These are phyloP conservation scores for Lasioglossum pauxillum DNA, from an alignment of 2,888 invertebrate species.

Conservation along the genomic window DNA sequence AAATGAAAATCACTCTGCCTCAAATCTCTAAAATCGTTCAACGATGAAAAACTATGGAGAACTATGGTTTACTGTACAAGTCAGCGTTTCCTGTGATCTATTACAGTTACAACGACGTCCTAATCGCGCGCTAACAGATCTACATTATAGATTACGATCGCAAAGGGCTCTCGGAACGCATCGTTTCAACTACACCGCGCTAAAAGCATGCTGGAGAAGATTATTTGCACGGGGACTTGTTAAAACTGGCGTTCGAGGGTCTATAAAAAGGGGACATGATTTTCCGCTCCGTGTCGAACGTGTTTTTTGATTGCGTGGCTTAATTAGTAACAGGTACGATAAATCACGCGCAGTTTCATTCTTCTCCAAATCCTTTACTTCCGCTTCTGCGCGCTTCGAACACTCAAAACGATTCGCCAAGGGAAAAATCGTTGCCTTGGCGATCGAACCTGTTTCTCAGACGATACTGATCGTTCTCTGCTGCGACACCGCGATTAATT, in stretches of 20 bases:
- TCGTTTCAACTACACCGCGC: not conserved
- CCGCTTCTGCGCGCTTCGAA: not conserved
- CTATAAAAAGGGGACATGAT: not conserved
- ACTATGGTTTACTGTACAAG: not conserved
- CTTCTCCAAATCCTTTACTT: conserved; percentile 18
- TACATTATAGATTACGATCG: not conserved
- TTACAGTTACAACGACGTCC: not conserved
- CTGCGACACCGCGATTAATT: not conserved
- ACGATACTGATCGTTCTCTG: not conserved
- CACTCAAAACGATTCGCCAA: conserved; percentile 24
- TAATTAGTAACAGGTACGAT: conserved; percentile 66
- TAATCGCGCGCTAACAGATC: not conserved
- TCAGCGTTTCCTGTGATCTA: not conserved
- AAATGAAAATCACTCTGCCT: not conserved
- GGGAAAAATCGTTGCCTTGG: not conserved
- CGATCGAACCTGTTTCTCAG: conserved; percentile 11
- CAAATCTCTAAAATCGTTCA: not conserved
- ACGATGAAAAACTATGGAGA: not conserved
- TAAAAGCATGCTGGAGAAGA: not conserved
- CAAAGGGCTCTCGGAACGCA: not conserved
- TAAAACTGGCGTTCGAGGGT: not conserved
- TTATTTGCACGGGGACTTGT: not conserved
- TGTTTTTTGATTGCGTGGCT: conserved; percentile 60
- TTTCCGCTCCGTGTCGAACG: conserved; percentile 37
- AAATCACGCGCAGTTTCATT: conserved; percentile 34